Evolutionary conservation across 64 coral and sea anemone genomes (phyloP), one percentile per base, ranked within the genome.

Genomic region (Exaiptasia diaphana): DNA sequence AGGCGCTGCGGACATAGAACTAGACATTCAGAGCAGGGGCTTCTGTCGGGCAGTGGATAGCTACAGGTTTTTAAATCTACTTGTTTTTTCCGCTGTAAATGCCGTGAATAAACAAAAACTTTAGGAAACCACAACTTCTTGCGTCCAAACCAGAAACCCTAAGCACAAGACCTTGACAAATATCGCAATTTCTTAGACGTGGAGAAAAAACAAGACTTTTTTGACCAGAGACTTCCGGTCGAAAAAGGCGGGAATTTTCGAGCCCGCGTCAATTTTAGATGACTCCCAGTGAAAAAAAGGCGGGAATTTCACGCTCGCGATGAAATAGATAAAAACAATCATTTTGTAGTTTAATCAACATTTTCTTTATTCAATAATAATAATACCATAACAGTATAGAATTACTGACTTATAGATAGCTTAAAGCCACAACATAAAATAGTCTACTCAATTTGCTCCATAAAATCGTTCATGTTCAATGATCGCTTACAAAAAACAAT

Each of bases 91-190:
- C 32, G 56, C 32, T 60, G 56, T 22, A 60, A 29, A 29, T 60
- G 56, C 56, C 56, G 32, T 29, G 56, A 60, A 60, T 29, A 60
- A 29, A 60, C 56, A 29, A 60, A 60, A 60, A 60, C 56, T 60
- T 60, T 29, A 7, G 14, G 25, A 60, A 60, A 60, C 56, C 56
- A 60, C 56, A 60, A 24, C 22, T 60, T 60, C 56, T 60, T 6
- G 56, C 56, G 32, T 60, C 21, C 56, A 60, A 60, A 29, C 56
- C 56, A 60, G 56, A 60, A 60, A 60, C 56, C 8, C 8, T 60
- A 29, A 60, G 56, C 25, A 60, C 14, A 60, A 24, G 56, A 60
- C 56, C 56, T 60, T 60, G 56, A 29, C 43, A 46, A 46, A 15
- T 46, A 46, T 46, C 15, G 15, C 6, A 46, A 6, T 46, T 46